These are phyloP conservation scores for Sylvilagus floridanus DNA, from an alignment of 2,797 vertebrate genomes.

Conservation along the genomic window DNA sequence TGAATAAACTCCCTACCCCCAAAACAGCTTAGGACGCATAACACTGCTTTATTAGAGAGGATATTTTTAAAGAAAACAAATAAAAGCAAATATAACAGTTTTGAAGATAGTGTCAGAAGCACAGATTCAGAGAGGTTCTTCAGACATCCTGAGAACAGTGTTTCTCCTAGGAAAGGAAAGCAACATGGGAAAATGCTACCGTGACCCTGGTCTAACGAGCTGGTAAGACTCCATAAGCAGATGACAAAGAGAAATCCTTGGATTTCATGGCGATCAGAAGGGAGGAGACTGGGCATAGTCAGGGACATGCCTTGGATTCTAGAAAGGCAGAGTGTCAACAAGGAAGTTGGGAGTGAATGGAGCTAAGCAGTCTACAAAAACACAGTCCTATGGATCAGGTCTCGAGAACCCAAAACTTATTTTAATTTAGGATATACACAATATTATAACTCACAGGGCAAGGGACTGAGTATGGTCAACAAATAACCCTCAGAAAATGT, in stretches of 20 bases:
- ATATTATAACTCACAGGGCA: background rate
- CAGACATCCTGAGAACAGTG: background rate
- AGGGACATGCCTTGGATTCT: background rate
- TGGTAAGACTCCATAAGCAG: background rate
- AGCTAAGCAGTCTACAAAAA: background rate
- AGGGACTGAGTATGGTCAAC: background rate
- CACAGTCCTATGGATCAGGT: background rate
- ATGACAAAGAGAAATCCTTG: background rate
- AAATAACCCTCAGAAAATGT: background rate
- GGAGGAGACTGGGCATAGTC: background rate
- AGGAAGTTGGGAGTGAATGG: background rate
- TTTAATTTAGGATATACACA: conserved; percentile 19
- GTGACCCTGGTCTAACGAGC: background rate
- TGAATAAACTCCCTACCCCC: background rate
- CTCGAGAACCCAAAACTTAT: background rate
- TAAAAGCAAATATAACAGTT: background rate
- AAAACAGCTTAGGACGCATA: background rate
- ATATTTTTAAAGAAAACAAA: conserved; percentile 32
- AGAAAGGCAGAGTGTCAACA: background rate
- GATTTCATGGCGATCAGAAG: background rate
- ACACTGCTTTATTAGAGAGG: conserved; percentile 28
- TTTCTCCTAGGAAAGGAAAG: background rate
- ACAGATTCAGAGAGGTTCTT: conserved; percentile 10
- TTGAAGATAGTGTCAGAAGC: background rate
- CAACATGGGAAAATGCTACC: background rate